A percentile compares a stretch with the other conserved stretches of the same genome.
phyloP scores from a whole-genome alignment of 1,140 invertebrate genomes.

The Sipha flava region DNA sequence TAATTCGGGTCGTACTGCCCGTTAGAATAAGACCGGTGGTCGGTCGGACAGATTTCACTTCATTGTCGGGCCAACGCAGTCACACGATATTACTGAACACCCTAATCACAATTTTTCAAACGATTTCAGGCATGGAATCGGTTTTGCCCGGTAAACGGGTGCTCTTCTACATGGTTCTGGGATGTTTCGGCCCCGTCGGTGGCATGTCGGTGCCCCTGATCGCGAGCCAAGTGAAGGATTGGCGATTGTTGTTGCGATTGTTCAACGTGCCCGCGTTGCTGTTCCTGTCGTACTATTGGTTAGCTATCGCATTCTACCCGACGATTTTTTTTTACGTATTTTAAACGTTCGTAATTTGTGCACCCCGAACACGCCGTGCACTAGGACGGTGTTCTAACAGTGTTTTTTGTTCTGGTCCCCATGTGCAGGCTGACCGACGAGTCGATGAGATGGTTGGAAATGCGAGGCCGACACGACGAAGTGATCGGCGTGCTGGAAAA shows the following conservation, averaged over 20 bases:
- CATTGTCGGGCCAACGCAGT: too few relatives aligned
- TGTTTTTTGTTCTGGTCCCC: too few relatives aligned
- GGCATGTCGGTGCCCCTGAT: conserved; percentile 55
- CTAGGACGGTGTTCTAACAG: too few relatives aligned
- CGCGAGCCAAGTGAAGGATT: conserved; percentile 46
- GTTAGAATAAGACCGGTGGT: too few relatives aligned
- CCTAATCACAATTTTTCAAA: too few relatives aligned
- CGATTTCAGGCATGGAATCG: conserved; percentile 60
- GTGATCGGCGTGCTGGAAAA: conserved; percentile 49
- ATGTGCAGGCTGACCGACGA: conserved; percentile 51
- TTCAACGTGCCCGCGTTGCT: conserved; percentile 45
- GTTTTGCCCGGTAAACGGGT: conserved; percentile 63
- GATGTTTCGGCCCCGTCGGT: conserved; percentile 60
- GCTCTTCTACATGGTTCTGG: conserved; percentile 60
- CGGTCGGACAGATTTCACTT: too few relatives aligned
- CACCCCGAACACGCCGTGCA: too few relatives aligned
- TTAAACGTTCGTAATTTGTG: too few relatives aligned
- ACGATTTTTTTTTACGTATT: too few relatives aligned
- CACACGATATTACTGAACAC: too few relatives aligned
- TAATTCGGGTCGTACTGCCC: too few relatives aligned
- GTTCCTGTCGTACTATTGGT: conserved; percentile 16
- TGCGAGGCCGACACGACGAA: conserved; percentile 47
- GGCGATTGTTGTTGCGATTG: background rate
- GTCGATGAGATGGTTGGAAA: conserved; percentile 54
- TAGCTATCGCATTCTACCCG: too few relatives aligned